These are phyloP conservation scores for Megathymus violae DNA, from an alignment of 1,140 invertebrate genomes.

Conservation along the genomic window DNA sequence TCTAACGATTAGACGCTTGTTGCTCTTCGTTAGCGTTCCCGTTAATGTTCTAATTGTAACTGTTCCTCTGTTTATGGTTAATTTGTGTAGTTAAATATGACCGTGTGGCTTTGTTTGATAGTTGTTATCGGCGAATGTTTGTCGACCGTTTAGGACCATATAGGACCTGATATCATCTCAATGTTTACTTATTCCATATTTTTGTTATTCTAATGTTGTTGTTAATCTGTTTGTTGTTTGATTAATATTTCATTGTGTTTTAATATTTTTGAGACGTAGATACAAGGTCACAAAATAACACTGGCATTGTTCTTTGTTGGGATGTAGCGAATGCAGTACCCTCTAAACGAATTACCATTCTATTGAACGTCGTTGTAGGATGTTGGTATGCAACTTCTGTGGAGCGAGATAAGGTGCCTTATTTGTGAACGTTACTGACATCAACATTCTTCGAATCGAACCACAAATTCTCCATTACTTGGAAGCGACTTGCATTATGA, in stretches of 20 bases:
- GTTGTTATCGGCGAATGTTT: background rate
- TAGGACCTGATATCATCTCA: background rate
- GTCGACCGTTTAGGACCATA: background rate
- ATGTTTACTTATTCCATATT: background rate
- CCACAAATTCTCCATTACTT: background rate
- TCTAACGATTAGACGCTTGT: conserved; percentile 15
- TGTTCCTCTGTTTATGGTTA: conserved; percentile 15
- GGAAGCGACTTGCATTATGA: background rate
- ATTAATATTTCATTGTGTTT: background rate
- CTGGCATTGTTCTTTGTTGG: too few species aligned
- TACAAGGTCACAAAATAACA: too few species aligned
- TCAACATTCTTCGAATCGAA: too few species aligned
- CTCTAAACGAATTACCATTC: too few species aligned
- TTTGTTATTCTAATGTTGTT: background rate
- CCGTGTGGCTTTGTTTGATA: background rate
- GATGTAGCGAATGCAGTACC: too few species aligned
- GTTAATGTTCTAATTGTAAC: conserved; percentile 15
- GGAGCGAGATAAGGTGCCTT: too few species aligned
- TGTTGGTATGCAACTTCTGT: too few species aligned
- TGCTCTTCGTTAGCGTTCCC: conserved; percentile 10
- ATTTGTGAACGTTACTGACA: too few species aligned
- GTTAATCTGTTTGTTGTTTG: background rate
- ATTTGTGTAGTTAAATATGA: conserved; percentile 6
- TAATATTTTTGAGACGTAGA: too few species aligned
- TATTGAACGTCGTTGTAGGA: too few species aligned